Evolutionary conservation across 2,888 invertebrate genomes (phyloP).

Genomic region (Eupithecia pulchellata): DNA sequence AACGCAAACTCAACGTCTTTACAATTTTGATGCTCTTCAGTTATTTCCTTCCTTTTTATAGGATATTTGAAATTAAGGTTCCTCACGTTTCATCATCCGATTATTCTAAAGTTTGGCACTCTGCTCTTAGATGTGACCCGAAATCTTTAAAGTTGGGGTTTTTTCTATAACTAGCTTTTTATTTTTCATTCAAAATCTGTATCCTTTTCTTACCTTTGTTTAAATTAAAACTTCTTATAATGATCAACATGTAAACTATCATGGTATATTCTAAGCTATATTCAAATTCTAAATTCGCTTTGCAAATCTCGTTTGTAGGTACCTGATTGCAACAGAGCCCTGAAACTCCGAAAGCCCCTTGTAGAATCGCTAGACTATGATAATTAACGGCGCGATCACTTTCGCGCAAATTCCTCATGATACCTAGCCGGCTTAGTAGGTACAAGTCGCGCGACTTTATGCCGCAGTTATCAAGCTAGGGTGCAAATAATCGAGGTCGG

Average conservation of each 20-base stretch:
- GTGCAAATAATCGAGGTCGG: neutral
- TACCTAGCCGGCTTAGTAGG: slow-evolving; percentile 9
- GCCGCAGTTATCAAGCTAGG: slow-evolving; percentile 8
- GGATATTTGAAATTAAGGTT: neutral
- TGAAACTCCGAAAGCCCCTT: slow-evolving; percentile 55
- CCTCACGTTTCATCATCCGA: neutral
- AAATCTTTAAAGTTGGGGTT: neutral
- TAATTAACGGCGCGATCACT: slow-evolving; percentile 72
- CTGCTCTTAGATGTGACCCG: neutral
- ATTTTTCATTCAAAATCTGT: neutral
- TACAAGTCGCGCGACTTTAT: slow-evolving; percentile 17
- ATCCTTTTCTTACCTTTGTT: neutral
- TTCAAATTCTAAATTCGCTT: neutral
- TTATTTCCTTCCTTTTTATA: neutral
- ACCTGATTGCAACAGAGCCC: slow-evolving; percentile 22
- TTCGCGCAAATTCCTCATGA: slow-evolving; percentile 42
- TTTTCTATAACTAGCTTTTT: neutral
- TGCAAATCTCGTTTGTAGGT: neutral
- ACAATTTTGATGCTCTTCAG: neutral
- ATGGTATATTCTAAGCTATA: neutral
- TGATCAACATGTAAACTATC: neutral
- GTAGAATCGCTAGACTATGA: slow-evolving; percentile 75
- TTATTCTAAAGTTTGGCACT: too few species aligned
- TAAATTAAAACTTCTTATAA: neutral
- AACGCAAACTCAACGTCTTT: neutral